Percentiles rank a stretch among this genome's conserved stretches.
These are phyloP conservation scores for Anoplius nigerrimus DNA, from an alignment of 2,888 invertebrate species.

Conservation along the genomic window DNA sequence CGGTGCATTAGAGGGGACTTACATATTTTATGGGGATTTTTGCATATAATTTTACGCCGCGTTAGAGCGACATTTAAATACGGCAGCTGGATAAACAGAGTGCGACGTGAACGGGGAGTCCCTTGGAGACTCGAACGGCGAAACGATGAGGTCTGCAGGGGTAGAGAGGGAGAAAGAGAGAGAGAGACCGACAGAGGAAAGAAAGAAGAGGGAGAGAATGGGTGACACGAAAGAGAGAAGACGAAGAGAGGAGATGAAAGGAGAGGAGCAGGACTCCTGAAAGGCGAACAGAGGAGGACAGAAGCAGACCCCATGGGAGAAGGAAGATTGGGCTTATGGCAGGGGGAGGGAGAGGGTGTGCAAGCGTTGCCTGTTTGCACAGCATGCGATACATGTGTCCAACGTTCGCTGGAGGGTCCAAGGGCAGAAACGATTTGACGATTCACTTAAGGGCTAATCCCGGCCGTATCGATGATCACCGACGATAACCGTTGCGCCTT, in stretches of 20 bases:
- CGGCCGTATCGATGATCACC: conserved; percentile 57
- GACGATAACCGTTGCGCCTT: conserved; percentile 35
- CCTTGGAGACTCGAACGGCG: conserved; percentile 15
- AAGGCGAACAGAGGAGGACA: conserved; percentile 39
- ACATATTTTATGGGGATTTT: conserved; percentile 74
- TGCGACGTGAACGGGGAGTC: conserved; percentile 23
- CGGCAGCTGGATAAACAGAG: conserved; percentile 74
- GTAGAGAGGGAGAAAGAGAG: conserved; percentile 27
- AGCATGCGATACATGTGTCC: conserved; percentile 72
- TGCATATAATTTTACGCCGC: conserved; percentile 75
- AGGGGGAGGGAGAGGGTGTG: conserved; percentile 48
- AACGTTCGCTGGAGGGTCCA: conserved; percentile 31
- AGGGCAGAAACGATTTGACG: conserved; percentile 67
- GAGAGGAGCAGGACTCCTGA: conserved; percentile 37
- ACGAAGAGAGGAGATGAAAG: conserved; percentile 24
- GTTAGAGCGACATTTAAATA: conserved; percentile 73
- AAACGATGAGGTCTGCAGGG: conserved; percentile 15
- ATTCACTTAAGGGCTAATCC: conserved; percentile 69
- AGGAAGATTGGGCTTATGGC: no score
- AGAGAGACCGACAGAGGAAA: conserved; percentile 27
- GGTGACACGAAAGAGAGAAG: conserved; percentile 46
- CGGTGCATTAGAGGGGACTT: conserved; percentile 72
- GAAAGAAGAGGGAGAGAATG: conserved; percentile 3
- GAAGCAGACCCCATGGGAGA: conserved; percentile 10
- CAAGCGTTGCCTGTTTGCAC: conserved; percentile 67